Evolutionary conservation across 35 echinoderm and acorn worm genomes (phyloP), one percentile per base, ranked within the genome.

Genomic region (Lytechinus variegatus): DNA sequence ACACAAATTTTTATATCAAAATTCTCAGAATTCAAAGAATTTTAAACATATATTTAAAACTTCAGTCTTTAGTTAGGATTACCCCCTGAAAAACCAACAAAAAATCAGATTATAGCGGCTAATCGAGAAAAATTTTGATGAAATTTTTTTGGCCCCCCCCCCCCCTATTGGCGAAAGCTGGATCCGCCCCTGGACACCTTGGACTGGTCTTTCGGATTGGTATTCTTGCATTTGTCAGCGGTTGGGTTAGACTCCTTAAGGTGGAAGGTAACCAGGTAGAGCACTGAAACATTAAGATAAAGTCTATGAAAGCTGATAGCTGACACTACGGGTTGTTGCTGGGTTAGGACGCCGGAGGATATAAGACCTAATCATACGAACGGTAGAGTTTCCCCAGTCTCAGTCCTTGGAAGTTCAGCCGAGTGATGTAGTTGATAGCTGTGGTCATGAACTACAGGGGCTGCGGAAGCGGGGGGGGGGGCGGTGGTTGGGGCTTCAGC

Each of bases 291-390:
- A 95, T 44, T 11, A 93, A 12, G 16, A 92, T 9, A 24, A 96
- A 55, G 12, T 71, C 94, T 24, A 94, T 96, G n/a, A 95, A 19
- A 72, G n/a, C 86, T 54, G 52, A 87, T 57, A 19, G 93, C 94
- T 19, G 53, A 13, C 53, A 92, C 96, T 0, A 92, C 97, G 12
- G 94, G 61, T n/a, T 55, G 86, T n/a, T 98, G 89, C n/a, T n/a
- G n/a, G 24, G 95, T 97, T 6, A 98, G 56, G 27, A 95, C 56
- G 10, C 98, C 98, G 1, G 97, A 97, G 16, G 89, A 71, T 9
- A 99, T 24, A 52, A 97, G 95, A 16, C 98, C 98, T 28, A 99
- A 58, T 86, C 96, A 96, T 53, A 97, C 89, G 61, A 99, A 97
- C 0, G 98, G 95, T 89, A 97, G 71, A 24, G 96, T 92, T 14